Evolutionary conservation across 2,797 vertebrate genomes (phyloP).

Genomic region (Eleutherodactylus coqui): DNA sequence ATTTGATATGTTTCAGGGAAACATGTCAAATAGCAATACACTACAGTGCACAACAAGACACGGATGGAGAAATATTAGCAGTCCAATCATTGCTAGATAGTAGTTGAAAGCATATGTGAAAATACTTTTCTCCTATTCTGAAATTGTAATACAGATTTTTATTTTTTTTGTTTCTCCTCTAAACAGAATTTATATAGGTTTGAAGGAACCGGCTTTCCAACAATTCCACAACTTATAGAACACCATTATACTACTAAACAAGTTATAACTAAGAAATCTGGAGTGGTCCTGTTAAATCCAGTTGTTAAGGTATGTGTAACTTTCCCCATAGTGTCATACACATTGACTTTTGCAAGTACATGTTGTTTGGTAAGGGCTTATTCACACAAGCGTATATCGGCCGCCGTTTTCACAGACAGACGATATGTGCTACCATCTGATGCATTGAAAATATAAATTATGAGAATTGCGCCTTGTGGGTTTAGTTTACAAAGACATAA

Average conservation of each 20-base stretch:
- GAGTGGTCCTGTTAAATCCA: conserved; percentile 90
- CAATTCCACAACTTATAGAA: conserved; percentile 95
- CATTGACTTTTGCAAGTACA: background rate
- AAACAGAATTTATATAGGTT: conserved; percentile 91
- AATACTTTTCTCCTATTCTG: background rate
- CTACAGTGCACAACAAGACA: background rate
- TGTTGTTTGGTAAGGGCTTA: background rate
- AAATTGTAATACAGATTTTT: background rate
- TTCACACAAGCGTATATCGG: no score
- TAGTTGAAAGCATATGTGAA: background rate
- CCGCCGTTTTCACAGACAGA: no score
- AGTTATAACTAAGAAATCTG: conserved; percentile 98
- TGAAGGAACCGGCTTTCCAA: conserved; percentile 93
- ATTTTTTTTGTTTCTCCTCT: no score
- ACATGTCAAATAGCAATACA: background rate
- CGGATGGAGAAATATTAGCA: background rate
- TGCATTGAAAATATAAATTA: no score
- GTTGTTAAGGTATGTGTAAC: conserved; percentile 85
- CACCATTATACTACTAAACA: conserved; percentile 94
- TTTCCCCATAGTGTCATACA: background rate
- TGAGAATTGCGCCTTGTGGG: no score
- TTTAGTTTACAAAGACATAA: no score
- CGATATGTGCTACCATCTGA: no score
- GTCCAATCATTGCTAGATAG: background rate
- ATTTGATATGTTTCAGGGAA: no score